Evolutionary conservation across 1,140 invertebrate species (phyloP), one percentile per base, ranked within the genome.

Genomic region (Cydia pomonella): DNA sequence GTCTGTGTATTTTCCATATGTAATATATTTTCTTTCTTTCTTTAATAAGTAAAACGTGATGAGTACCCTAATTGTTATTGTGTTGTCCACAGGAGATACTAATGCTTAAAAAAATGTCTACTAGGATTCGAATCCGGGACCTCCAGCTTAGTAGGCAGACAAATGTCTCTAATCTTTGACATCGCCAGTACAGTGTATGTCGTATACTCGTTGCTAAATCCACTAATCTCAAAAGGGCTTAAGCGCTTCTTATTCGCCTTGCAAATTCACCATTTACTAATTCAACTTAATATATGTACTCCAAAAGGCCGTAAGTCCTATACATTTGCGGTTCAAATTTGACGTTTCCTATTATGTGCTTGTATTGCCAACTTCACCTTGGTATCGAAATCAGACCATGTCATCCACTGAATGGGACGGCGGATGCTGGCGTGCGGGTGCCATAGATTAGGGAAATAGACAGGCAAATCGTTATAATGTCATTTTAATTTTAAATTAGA

Each of bases 391-490:
- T 33, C 63, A 27, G 63, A 33, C 18, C 63, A 64, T 64, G 63
- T 64, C 63, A 63, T 63, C 25, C 63, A 64, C 63, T 33, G 63
- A 27, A 64, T 59, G 63, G 81, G 80, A 79, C 77, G 76, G 77
- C 85, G 85, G 83, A 87, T 86, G 84, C 83, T 79, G 79, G 76
- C 75, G 79, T 84, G 79, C 84, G 84, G 77, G 77, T 74, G 66
- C n/a, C 79, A 81, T 76, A 85, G 84, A 82, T 76, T 75, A 84
- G 72, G 18, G 21, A 73, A 23, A 12, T 33, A 21, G 23, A 16
- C 71, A 75, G 75, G 75, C 75, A 21, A 38, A 69, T 23, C 53
- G 53, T n/a, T 47, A n/a, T n/a, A n/a, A n/a, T n/a, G n/a, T n/a
- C n/a, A n/a, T n/a, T n/a, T n/a, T n/a, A n/a, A n/a, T n/a, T n/a